Evolutionary conservation across 2,797 vertebrate genomes (phyloP).

Genomic region (Ctenopoma kingsleyae): DNA sequence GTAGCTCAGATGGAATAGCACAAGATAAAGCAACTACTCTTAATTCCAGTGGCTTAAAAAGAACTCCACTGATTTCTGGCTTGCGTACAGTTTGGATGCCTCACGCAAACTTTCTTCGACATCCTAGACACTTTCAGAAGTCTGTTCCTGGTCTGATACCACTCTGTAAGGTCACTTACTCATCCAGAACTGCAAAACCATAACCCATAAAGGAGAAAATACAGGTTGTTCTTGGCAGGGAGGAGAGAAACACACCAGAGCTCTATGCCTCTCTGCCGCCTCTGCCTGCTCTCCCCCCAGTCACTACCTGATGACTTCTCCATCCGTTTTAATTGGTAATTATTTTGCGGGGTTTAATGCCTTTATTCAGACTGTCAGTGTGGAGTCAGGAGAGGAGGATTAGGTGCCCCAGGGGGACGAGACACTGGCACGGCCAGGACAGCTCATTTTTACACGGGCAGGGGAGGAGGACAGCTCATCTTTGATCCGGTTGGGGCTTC

Average conservation of each 20-base stretch:
- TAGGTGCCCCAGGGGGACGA: constrained; percentile 89
- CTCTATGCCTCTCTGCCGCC: constrained; percentile 71
- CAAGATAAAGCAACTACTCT: constrained; percentile 69
- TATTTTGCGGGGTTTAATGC: constrained; percentile 88
- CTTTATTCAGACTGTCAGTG: constrained; percentile 90
- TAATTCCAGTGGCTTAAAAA: constrained; percentile 64
- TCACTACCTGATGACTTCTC: constrained; percentile 85
- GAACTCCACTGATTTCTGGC: constrained; percentile 64
- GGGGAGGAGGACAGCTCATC: constrained; percentile 91
- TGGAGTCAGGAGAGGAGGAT: constrained; percentile 89
- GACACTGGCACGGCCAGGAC: constrained; percentile 91
- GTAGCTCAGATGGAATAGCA: constrained; percentile 31
- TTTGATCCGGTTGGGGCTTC: constrained; percentile 90
- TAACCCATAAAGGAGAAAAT: constrained; percentile 83
- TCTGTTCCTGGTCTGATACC: constrained; percentile 83
- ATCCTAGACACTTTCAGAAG: constrained; percentile 76
- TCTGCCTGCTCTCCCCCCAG: constrained; percentile 69
- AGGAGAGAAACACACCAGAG: constrained; percentile 70
- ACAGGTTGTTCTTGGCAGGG: constrained; percentile 84
- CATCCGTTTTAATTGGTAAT: constrained; percentile 88
- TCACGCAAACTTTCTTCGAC: constrained; percentile 73
- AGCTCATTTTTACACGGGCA: constrained; percentile 89
- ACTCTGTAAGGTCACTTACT: constrained; percentile 82
- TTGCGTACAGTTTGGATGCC: constrained; percentile 60
- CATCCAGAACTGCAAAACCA: constrained; percentile 81